A percentile compares a stretch with the other conserved stretches of the same genome.
Evolutionary conservation across 2,113 vertebrate genomes (phyloP).

Genomic region (Mobula hypostoma): DNA sequence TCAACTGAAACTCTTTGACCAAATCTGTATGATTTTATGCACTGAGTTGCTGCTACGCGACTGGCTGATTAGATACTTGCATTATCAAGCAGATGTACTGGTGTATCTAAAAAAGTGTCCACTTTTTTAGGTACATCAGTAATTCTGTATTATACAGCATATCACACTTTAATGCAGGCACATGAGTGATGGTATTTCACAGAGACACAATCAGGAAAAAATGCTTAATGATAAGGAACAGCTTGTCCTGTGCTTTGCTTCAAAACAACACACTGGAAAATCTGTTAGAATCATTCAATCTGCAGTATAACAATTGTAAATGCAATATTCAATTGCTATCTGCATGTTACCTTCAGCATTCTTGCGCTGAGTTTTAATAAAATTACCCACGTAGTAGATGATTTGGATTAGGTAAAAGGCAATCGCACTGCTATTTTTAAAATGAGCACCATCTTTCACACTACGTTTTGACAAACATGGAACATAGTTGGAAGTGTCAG

Average conservation of each 20-base stretch:
- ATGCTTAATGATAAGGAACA: not conserved
- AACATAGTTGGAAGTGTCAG: conserved; percentile 31
- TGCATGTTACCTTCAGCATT: not conserved
- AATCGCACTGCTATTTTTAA: not conserved
- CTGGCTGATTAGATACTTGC: too few species aligned
- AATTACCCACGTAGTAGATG: not conserved
- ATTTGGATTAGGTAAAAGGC: conserved; percentile 4
- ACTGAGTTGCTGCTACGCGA: too few species aligned
- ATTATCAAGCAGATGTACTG: too few species aligned
- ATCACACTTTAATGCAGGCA: not conserved
- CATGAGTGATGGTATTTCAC: not conserved
- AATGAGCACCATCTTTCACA: conserved; percentile 23
- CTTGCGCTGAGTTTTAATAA: not conserved
- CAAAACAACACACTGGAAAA: not conserved
- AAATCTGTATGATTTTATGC: too few species aligned
- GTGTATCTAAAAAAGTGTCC: too few species aligned
- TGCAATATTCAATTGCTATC: not conserved
- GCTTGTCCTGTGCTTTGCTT: not conserved
- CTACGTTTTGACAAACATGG: conserved; percentile 21
- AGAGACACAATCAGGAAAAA: not conserved
- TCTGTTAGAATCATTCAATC: not conserved
- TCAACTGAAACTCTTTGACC: too few species aligned
- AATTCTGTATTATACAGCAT: not conserved
- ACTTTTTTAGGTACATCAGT: too few species aligned
- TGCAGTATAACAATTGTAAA: not conserved